Percentiles rank a stretch among this genome's conserved stretches.
Conservation (phyloP, 1,140 invertebrate genomes). For the Holotrichia oblita region DNA sequence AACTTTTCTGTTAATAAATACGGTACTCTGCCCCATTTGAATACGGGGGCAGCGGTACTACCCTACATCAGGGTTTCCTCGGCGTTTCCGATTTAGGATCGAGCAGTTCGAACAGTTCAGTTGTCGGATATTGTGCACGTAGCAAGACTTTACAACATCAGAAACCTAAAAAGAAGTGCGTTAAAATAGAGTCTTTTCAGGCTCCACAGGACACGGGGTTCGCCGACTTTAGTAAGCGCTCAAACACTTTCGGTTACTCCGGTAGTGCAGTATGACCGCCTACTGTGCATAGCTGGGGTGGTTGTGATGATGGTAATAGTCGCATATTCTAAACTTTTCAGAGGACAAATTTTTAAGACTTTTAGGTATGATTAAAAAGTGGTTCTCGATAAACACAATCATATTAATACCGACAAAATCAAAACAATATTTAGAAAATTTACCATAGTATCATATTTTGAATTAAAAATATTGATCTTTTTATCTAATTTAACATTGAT, state of each 20-base stretch:
- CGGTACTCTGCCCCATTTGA: conserved; percentile 56
- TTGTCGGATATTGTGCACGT: conserved; percentile 54
- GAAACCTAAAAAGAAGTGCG: conserved; percentile 54
- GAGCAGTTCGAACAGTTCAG: conserved; percentile 58
- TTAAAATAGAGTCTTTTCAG: conserved; percentile 59
- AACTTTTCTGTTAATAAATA: conserved; percentile 56
- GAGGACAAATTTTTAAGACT: neutral
- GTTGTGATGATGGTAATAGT: neutral
- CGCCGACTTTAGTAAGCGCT: conserved; percentile 54
- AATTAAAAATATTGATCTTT: too few relatives aligned
- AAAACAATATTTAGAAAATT: too few relatives aligned
- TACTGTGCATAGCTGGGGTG: neutral
- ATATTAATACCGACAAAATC: too few relatives aligned
- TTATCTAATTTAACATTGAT: too few relatives aligned
- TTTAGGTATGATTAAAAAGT: conserved; percentile 16
- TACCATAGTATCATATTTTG: too few relatives aligned
- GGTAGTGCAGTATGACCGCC: conserved; percentile 60
- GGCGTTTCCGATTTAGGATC: conserved; percentile 56
- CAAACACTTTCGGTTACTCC: conserved; percentile 54
- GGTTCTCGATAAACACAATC: neutral
- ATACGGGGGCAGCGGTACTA: conserved; percentile 44
- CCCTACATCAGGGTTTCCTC: conserved; percentile 57
- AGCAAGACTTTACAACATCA: conserved; percentile 59
- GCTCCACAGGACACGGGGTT: conserved; percentile 55
- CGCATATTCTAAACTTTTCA: conserved; percentile 12